These are phyloP conservation scores for Carposina sasakii DNA, from an alignment of 1,140 invertebrate genomes.

Conservation along the genomic window DNA sequence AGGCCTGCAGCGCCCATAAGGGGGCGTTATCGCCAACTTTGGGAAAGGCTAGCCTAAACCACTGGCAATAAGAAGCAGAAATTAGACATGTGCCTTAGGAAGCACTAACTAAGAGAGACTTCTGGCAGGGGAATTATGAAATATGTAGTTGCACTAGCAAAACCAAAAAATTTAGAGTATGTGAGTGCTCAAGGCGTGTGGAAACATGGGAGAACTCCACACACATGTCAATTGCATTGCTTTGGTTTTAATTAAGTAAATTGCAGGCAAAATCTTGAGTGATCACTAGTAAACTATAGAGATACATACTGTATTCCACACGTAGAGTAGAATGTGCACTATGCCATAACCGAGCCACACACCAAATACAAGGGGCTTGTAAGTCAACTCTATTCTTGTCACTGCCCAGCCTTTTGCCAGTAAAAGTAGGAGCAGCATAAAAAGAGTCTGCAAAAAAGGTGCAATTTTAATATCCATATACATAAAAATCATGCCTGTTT, in stretches of 20 bases:
- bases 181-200: too few species aligned
- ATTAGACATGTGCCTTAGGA: too few species aligned
- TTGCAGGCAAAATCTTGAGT: background rate
- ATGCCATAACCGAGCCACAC: constrained; percentile 94
- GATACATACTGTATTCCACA: constrained; percentile 93
- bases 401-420: constrained; percentile 98
- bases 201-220: too few species aligned
- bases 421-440: constrained; percentile 94
- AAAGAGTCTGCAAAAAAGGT: constrained; percentile 84
- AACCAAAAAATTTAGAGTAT: too few species aligned
- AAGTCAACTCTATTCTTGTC: constrained; percentile 88
- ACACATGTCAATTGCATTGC: too few species aligned
- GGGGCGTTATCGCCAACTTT: too few species aligned
- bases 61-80: too few species aligned
- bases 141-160: too few species aligned
- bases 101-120: too few species aligned
- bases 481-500: constrained; percentile 3
- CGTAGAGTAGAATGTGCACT: constrained; percentile 92
- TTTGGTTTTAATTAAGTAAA: constrained; percentile 8
- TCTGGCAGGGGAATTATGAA: too few species aligned
- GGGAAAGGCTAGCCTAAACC: too few species aligned
- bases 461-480: background rate
- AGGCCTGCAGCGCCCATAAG: too few species aligned
- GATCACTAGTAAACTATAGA: background rate
- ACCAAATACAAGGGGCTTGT: constrained; percentile 89